Evolutionary conservation across 2,113 vertebrate genomes (phyloP).

Genomic region (Gallinago undulata): DNA sequence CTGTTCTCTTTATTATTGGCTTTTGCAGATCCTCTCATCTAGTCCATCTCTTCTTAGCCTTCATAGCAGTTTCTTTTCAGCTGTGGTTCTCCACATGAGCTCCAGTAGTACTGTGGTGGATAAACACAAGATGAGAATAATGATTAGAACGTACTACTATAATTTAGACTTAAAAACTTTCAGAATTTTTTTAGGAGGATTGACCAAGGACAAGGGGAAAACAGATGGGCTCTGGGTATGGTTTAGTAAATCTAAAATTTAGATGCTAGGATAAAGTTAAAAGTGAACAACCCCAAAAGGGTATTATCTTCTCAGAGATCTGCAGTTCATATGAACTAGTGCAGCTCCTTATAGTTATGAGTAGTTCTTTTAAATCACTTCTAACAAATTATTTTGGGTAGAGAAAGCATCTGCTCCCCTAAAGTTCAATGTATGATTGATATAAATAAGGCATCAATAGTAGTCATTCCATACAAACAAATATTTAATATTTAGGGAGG

Average conservation of each 20-base stretch:
- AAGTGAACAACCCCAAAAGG: background rate
- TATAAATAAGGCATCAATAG: background rate
- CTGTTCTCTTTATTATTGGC: background rate
- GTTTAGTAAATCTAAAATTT: background rate
- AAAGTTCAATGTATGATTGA: background rate
- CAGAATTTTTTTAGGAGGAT: background rate
- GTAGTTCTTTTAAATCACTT: background rate
- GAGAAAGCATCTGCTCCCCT: background rate
- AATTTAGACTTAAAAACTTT: background rate
- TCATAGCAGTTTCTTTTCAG: background rate
- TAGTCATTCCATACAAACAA: background rate
- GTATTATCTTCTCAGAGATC: background rate
- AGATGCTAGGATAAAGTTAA: background rate
- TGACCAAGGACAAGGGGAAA: background rate
- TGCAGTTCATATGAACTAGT: background rate
- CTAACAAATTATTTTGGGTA: background rate
- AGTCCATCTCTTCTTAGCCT: background rate
- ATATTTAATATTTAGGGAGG: background rate
- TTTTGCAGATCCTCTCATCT: background rate
- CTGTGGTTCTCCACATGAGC: background rate
- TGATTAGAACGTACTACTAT: background rate
- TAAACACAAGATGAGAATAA: background rate
- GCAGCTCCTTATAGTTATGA: background rate
- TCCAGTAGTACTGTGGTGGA: background rate
- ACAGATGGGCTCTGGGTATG: background rate